Conservation (phyloP, 2,888 invertebrate genomes). For the Aspidapion aeneum region DNA sequence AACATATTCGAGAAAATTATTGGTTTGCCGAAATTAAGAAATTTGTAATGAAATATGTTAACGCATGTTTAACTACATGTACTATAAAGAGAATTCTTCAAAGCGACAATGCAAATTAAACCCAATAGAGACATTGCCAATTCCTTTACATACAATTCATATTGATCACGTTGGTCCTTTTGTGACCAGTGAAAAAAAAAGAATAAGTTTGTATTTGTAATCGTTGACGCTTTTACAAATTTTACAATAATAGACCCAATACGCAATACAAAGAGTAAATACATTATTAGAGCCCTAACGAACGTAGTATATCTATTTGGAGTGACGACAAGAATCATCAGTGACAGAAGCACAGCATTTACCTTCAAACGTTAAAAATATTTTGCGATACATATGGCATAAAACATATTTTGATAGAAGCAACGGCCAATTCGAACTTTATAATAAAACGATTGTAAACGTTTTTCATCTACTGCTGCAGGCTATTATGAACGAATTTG, state of each 20-base stretch:
- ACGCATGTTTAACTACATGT: constrained; percentile 11
- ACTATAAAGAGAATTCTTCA: constrained; percentile 11
- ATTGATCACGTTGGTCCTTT: constrained; percentile 18
- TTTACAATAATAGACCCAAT: no score
- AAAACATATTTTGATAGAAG: no score
- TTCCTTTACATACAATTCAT: constrained; percentile 17
- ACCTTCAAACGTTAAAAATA: constrained; percentile 13
- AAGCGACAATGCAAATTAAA: constrained; percentile 11
- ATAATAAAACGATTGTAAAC: no score
- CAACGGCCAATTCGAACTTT: no score
- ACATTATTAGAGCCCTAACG: no score
- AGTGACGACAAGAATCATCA: constrained; percentile 21
- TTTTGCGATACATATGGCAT: no score
- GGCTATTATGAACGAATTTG: no score
- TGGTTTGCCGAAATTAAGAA: constrained; percentile 8
- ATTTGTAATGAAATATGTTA: constrained; percentile 11
- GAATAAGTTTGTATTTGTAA: constrained; percentile 17
- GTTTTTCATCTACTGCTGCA: no score
- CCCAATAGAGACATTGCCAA: constrained; percentile 14
- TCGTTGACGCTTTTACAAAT: constrained; percentile 24
- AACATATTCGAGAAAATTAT: constrained; percentile 5
- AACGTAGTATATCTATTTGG: no score
- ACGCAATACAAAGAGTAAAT: no score
- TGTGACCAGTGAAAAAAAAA: constrained; percentile 10
- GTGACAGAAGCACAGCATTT: constrained; percentile 25